phyloP scores from a whole-genome alignment of 1,140 invertebrate genomes.

The Drosophila repletoides region DNA sequence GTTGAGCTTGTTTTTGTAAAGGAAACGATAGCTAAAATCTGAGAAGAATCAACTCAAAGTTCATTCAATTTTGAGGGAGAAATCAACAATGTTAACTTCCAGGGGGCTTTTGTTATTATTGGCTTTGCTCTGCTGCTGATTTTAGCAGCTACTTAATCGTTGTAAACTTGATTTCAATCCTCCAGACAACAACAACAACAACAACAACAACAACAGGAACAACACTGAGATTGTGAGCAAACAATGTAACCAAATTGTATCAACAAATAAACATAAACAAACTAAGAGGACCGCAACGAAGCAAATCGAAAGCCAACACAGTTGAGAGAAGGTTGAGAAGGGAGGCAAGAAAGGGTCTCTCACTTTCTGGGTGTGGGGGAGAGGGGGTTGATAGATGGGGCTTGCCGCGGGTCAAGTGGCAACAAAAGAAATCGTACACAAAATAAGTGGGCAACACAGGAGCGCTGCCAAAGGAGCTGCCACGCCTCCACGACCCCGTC shows the following conservation, averaged over 20 bases:
- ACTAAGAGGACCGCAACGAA: conserved; percentile 37
- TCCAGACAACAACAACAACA: conserved; percentile 33
- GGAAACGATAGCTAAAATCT: too few species aligned
- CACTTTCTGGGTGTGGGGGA: too few species aligned
- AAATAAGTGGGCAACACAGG: conserved; percentile 32
- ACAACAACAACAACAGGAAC: conserved; percentile 13
- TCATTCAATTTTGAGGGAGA: neutral
- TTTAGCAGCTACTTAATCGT: conserved; percentile 70
- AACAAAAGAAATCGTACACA: conserved; percentile 67
- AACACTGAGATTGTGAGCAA: conserved; percentile 72
- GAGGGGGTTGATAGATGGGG: conserved; percentile 23
- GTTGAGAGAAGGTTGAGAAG: neutral
- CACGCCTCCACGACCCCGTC: too few species aligned
- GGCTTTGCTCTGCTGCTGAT: conserved; percentile 40
- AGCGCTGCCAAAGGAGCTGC: conserved; percentile 15
- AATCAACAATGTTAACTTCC: neutral
- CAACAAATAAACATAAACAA: conserved; percentile 79
- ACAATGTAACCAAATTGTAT: conserved; percentile 80
- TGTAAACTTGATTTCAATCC: conserved; percentile 68
- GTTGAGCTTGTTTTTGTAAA: too few species aligned
- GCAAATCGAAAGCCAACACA: conserved; percentile 22
- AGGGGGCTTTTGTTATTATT: conserved; percentile 46
- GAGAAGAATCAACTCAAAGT: neutral
- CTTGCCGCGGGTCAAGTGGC: conserved; percentile 68
- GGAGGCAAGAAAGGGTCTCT: neutral